Conservation (phyloP, 2,797 vertebrate genomes). For the Enteromius paludinosus region DNA sequence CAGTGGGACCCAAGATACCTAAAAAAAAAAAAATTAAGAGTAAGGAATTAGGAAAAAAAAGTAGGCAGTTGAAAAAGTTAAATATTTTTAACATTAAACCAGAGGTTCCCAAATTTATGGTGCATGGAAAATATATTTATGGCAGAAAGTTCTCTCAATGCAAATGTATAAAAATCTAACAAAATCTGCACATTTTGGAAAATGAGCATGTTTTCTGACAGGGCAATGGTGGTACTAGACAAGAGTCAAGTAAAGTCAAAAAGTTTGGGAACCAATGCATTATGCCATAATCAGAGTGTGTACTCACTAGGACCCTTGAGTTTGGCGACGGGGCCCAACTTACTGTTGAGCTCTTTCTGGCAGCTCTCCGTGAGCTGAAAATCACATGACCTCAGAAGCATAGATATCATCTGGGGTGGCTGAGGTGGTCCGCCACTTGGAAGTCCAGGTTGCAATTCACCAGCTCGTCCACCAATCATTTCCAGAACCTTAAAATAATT, state of each 20-base stretch:
- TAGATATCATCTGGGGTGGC: conserved; percentile 79
- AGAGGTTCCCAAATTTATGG: neutral
- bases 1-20: conserved; percentile 65
- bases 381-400: conserved; percentile 78
- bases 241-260: neutral
- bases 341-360: conserved; percentile 76
- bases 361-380: conserved; percentile 76
- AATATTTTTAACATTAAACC: neutral
- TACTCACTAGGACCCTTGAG: conserved; percentile 61
- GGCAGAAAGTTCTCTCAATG: neutral
- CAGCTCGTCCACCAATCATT: conserved; percentile 75
- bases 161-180: neutral
- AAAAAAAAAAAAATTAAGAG: conserved; percentile 6
- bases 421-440: conserved; percentile 53
- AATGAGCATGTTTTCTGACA: neutral
- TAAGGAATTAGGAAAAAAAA: neutral
- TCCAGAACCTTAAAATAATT: conserved; percentile 71
- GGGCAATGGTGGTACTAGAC: neutral
- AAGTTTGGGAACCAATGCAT: conserved; percentile 11
- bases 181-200: neutral
- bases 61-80: neutral
- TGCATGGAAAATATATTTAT: neutral
- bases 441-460: conserved; percentile 63
- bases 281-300: neutral
- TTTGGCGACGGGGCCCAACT: conserved; percentile 65